Base-by-base conservation (phyloP, 2,113 vertebrate species). In the Spea multiplicata region DNA sequence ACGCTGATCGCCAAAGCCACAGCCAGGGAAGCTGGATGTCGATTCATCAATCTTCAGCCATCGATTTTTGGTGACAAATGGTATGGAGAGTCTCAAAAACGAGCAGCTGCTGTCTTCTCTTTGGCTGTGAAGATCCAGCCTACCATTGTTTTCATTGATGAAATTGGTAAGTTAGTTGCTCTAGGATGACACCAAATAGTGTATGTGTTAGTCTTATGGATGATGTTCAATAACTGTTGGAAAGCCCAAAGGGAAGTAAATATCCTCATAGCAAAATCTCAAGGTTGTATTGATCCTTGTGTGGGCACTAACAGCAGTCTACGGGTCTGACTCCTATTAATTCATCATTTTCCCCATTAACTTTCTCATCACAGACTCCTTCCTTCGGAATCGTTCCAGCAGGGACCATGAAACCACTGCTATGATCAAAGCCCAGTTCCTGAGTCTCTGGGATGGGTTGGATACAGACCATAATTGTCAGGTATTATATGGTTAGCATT, bases 401-500 rank as follows among this genome's bases (percentile, higher is more conserved):
- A 95, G 95, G 0, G 97, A 99, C 84, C 97, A 99, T 1, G 97
- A 99, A 82, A 96, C 97, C 62, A 99, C 97, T 0, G 97, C 97
- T 62, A 99, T 99, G 97, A 99, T 99, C 97, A 99, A 99, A 84
- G 97, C 97, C 59, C 97, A 99, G 87, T 99, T 99, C 88, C 99
- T 99, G 97, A 98, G 97, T 69, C 94, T 99, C 80, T 99, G 97
- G 97, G 97, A 99, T 4, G 97, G 97, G 0, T 83, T 99, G 86
- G 96, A 98, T 81, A 99, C 97, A 0, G 97, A 99, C 83, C 92
- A 91, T 48, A 93, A 91, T 87, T 99, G 96, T 81, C 97, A 98
- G 90, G 96, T 96, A 80, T 71, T 9, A 6, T 16, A 30, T 66
- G n/a, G 14, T 8, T 66, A 6, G 14, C 14, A 16, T 5, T 66